Evolutionary conservation across 2,113 vertebrate genomes (phyloP).

Genomic region (Theropithecus gelada): DNA sequence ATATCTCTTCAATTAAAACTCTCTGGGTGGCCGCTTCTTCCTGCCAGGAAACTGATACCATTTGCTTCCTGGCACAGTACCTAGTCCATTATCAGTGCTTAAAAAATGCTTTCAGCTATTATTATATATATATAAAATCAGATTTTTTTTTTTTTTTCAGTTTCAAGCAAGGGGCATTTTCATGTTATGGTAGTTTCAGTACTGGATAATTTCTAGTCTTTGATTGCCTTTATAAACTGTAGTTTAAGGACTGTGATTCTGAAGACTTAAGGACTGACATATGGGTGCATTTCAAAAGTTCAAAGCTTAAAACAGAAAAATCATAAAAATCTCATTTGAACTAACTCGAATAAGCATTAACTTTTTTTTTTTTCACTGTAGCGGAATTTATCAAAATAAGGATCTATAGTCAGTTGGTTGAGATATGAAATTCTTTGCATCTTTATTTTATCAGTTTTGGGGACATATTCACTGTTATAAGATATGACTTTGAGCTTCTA

Average conservation of each 20-base stretch:
- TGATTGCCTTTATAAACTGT: neutral
- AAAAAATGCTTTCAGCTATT: slow-evolving; percentile 1
- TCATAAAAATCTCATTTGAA: slow-evolving; percentile 3
- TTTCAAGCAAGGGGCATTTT: neutral
- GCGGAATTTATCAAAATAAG: neutral
- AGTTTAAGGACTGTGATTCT: neutral
- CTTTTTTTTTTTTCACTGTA: neutral
- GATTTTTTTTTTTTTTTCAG: neutral
- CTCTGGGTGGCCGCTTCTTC: neutral
- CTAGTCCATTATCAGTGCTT: neutral
- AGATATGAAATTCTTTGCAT: neutral
- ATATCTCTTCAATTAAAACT: neutral
- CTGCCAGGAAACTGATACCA: neutral
- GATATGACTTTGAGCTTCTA: slow-evolving; percentile 11
- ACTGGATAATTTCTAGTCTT: neutral
- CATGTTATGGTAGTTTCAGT: neutral
- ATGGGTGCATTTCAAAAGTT: slow-evolving; percentile 5
- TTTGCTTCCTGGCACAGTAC: neutral
- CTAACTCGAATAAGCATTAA: neutral
- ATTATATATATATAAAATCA: neutral
- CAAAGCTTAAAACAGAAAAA: slow-evolving; percentile 19
- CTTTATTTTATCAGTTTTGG: slow-evolving; percentile 42
- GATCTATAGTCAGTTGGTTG: neutral
- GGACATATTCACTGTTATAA: neutral
- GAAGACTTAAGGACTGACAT: neutral